phyloP scores from a whole-genome alignment of 2,113 vertebrate species.

The Aspidoscelis tigris region DNA sequence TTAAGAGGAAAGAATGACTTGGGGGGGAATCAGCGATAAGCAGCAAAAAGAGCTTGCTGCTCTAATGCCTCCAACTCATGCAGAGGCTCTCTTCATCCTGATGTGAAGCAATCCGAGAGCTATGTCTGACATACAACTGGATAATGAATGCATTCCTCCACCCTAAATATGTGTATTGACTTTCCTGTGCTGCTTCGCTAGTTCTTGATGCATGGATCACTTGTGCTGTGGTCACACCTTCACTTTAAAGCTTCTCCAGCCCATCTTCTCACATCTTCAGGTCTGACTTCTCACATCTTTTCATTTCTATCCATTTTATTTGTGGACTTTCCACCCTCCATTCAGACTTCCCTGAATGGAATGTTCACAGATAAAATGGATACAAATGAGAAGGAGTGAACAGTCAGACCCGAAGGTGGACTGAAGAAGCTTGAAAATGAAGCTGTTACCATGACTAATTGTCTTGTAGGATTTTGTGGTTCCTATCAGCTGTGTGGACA shows the following conservation, averaged over 20 bases:
- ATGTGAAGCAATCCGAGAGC: constrained; percentile 55
- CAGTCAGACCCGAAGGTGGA: no score
- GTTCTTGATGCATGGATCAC: not conserved
- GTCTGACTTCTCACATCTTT: no score
- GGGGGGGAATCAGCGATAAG: constrained; percentile 45
- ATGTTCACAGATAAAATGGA: no score
- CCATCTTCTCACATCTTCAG: no score
- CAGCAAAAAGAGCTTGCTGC: constrained; percentile 44
- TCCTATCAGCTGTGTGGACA: not conserved
- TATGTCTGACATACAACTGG: constrained; percentile 48
- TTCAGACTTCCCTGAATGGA: no score
- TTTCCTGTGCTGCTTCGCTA: constrained; percentile 35
- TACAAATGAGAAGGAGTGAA: no score
- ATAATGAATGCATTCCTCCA: constrained; percentile 51
- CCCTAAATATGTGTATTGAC: constrained; percentile 48
- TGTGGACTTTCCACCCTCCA: no score
- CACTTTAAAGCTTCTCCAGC: no score
- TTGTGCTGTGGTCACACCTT: not conserved
- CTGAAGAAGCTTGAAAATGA: no score
- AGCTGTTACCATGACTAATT: no score
- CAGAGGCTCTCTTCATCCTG: constrained; percentile 50
- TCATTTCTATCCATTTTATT: no score
- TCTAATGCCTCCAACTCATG: constrained; percentile 56
- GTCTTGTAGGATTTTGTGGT: not conserved
- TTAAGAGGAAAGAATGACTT: constrained; percentile 51